Evolutionary conservation across 1,140 invertebrate species (phyloP), one percentile per base, ranked within the genome.

Genomic region (Zaprionus ghesquierei): DNA sequence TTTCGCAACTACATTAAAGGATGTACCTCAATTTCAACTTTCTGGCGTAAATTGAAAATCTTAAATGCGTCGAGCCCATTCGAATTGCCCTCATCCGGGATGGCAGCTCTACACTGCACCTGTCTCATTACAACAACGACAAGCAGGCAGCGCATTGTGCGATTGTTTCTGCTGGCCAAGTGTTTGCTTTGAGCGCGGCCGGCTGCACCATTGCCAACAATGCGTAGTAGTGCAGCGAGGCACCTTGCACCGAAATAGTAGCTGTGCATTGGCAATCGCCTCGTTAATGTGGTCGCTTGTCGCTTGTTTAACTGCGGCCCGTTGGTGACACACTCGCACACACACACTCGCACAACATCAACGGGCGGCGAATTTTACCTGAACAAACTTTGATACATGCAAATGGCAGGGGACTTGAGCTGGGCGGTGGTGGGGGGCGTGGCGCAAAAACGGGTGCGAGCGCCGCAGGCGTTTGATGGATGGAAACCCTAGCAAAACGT

Each of bases 341-440:
- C 25, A 25, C 25, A 35, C 2, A 15, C 35, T 15, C n/a, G 1
- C 35, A 38, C n/a, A 41, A 46, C 41, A 46, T 22, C 41, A 56
- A 18, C 18, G 58, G 82, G 51, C 79, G 82, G 51, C 79, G 82
- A 89, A 87, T 84, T 87, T 90, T 90, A 90, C 77, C 87, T 90
- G 87, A 86, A 87, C 82, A 90, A 90, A 90, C 87, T 90, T 90
- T 90, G 87, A 90, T 89, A 73, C 41, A 44, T 55, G 49, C 27
- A 38, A 38, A 38, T 38, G n/a, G n/a, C 46, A 23, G 8, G 53
- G 53, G 44, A 13, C 12, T 61, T 44, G 50, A 13, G 44, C 18
- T 29, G 51, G n/a, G 8, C 5, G 60, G 69, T n/a, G 20, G n/a
- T 33, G 22, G 46, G 38, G 23, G 41, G 10, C 35, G 9, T n/a